Base-by-base conservation (phyloP, 1,140 invertebrate species). In the Reticulitermes speratus region DNA sequence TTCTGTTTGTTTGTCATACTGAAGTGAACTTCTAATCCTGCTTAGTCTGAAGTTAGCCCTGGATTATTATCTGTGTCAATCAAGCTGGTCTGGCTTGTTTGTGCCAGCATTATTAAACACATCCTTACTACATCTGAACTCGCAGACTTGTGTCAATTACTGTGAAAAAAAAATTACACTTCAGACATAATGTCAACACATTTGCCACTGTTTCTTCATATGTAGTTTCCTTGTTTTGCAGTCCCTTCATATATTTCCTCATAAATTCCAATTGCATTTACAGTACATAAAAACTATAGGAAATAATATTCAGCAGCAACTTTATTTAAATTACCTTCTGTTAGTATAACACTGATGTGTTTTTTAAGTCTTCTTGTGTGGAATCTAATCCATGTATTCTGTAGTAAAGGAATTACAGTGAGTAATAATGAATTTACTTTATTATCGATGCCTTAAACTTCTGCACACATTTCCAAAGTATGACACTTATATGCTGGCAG, bases 71-170 rank as follows among this genome's bases (percentile, higher is more conserved):
- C 8, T 30, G 25, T n/a, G 65, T 9, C 25, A 75, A 5, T 19
- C 14, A n/a, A 75, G n/a, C 16, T 75, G 2, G 65, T 75, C 9
- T 75, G 65, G 65, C 65, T 6, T 25, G n/a, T 25, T 30, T 75
- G 3, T 75, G 65, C 65, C 65, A 30, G n/a, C 65, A 75, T n/a
- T 30, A 30, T 16, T 75, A 75, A 9, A n/a, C 8, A 75, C n/a
- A 30, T 75, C n/a, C n/a, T 75, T 75, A 75, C 65, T 75, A 75
- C 8, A 8, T 75, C n/a, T 75, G 65, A n/a, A 75, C 65, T n/a
- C 25, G 7, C n/a, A 75, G 65, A 75, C 65, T 75, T 30, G n/a
- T 75, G 65, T 75, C 65, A 75, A 75, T 75, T 75, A 75, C n/a
- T 75, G 65, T 75, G 65, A 75, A 75, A 75, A 75, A 38, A 38